These are phyloP conservation scores for Chaenogobius annularis DNA, from an alignment of 2,113 vertebrate species.

Conservation along the genomic window DNA sequence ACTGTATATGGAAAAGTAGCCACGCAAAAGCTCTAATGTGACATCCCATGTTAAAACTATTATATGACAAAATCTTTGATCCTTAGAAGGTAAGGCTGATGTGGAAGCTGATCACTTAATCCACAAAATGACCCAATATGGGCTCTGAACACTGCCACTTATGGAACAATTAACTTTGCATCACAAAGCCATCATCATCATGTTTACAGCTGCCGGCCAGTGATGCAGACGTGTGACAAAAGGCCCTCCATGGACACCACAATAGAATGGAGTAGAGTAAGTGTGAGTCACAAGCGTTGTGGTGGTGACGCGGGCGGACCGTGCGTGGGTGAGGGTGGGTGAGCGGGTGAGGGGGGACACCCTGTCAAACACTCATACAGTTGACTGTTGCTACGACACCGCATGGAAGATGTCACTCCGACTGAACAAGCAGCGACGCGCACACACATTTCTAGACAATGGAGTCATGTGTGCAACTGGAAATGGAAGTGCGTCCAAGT, in stretches of 20 bases:
- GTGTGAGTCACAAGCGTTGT: slow-evolving; percentile 64
- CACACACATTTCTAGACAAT: slow-evolving; percentile 23
- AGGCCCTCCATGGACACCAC: slow-evolving; percentile 44
- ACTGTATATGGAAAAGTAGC: not conserved
- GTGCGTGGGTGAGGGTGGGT: slow-evolving; percentile 36
- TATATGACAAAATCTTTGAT: not conserved
- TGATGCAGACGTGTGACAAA: slow-evolving; percentile 40
- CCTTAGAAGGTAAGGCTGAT: not conserved
- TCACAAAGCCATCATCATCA: slow-evolving; percentile 49
- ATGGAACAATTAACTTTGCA: slow-evolving; percentile 59
- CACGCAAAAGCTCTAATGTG: not conserved
- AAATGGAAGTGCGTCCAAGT: not conserved
- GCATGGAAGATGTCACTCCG: slow-evolving; percentile 42
- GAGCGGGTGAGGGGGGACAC: slow-evolving; percentile 49
- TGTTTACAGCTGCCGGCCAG: slow-evolving; percentile 39
- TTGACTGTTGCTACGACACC: slow-evolving; percentile 68
- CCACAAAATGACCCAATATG: slow-evolving; percentile 7
- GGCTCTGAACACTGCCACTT: slow-evolving; percentile 34
- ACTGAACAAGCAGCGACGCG: slow-evolving; percentile 19
- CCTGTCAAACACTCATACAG: slow-evolving; percentile 54
- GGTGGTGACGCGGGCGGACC: slow-evolving; percentile 51
- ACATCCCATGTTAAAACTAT: not conserved
- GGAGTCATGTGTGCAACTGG: not conserved
- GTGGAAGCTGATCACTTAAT: not conserved
- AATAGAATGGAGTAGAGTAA: slow-evolving; percentile 26